These are phyloP conservation scores for Vicugna pacos DNA, from an alignment of 2,113 vertebrate genomes.

Conservation along the genomic window DNA sequence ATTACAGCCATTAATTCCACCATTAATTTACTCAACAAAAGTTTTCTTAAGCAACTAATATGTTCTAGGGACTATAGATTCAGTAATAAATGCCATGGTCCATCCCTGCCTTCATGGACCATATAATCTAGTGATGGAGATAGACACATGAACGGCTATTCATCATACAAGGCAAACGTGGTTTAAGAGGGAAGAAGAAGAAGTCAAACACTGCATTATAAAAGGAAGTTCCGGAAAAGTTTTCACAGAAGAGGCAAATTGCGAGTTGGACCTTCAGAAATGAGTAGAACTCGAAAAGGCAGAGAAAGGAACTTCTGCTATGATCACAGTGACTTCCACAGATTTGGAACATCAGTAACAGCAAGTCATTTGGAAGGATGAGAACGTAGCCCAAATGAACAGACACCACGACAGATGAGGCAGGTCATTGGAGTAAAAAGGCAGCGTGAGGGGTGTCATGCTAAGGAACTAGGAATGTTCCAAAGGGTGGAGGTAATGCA, in stretches of 20 bases:
- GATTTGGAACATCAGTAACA: neutral
- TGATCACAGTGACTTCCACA: neutral
- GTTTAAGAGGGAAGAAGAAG: slow-evolving; percentile 19
- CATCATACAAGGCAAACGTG: neutral
- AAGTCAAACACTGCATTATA: neutral
- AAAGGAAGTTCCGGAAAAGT: neutral
- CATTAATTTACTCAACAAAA: neutral
- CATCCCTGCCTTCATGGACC: neutral
- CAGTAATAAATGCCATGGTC: neutral
- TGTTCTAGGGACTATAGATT: neutral
- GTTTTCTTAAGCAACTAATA: neutral
- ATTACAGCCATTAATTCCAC: neutral
- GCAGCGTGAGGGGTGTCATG: neutral
- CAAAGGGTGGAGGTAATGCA: neutral
- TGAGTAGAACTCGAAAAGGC: neutral
- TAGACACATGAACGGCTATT: neutral
- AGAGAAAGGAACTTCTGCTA: neutral
- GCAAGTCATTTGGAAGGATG: neutral
- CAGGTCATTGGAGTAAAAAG: neutral
- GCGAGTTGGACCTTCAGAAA: neutral
- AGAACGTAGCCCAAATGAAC: neutral
- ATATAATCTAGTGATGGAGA: neutral
- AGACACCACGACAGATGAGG: neutral
- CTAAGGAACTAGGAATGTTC: neutral
- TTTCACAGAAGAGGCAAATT: neutral